A percentile compares a stretch with the other conserved stretches of the same genome.
phyloP scores from a whole-genome alignment of 2,113 vertebrate genomes.

The Platanista minor region DNA sequence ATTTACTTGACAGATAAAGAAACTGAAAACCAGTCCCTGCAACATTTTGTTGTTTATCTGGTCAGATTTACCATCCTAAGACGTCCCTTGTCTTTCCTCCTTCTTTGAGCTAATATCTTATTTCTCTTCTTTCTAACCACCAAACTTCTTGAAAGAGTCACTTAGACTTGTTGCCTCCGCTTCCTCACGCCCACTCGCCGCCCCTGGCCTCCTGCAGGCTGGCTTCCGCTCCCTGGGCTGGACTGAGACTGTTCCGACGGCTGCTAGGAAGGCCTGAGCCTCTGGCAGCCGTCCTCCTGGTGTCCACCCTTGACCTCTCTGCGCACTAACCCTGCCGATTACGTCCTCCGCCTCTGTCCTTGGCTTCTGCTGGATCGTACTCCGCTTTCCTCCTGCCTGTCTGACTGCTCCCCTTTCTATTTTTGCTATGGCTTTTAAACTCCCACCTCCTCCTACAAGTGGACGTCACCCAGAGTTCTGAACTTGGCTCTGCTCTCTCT shows the following conservation, averaged over 20 bases:
- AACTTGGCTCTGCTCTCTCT: neutral
- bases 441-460: neutral
- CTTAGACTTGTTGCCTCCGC: neutral
- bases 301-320: neutral
- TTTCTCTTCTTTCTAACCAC: conserved; percentile 8
- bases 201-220: neutral
- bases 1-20: conserved; percentile 5
- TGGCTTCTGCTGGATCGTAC: neutral
- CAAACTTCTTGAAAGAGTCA: conserved; percentile 40
- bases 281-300: neutral
- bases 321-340: neutral
- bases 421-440: neutral
- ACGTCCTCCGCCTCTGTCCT: neutral
- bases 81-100: neutral
- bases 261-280: neutral
- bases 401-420: neutral
- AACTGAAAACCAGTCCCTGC: neutral
- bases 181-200: conserved; percentile 33
- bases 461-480: neutral
- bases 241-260: neutral
- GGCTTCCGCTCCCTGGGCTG: too few relatives aligned
- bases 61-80: neutral
- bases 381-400: neutral
- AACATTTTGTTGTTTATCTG: neutral
- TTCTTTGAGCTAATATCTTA: conserved; percentile 20